Percentiles rank a stretch among this genome's conserved stretches.
phyloP scores from a whole-genome alignment of 2,888 invertebrate species.

The Eilema depressum region DNA sequence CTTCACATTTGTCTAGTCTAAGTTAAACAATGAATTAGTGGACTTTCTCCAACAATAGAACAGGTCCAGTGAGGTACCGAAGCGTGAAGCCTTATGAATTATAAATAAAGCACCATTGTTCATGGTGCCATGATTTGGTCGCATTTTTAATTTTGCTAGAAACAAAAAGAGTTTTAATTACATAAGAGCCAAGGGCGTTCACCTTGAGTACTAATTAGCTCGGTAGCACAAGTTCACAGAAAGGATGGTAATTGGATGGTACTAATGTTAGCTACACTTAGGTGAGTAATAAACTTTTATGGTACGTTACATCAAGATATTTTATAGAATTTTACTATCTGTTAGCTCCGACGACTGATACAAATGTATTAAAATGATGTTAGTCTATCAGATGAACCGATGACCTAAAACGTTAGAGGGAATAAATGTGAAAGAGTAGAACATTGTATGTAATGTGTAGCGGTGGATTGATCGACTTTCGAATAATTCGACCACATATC shows the following conservation, averaged over 20 bases:
- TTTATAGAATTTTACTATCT: slow-evolving; percentile 10
- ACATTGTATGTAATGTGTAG: no score
- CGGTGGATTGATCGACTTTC: not conserved
- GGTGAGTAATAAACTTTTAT: slow-evolving; percentile 32
- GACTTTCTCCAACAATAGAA: slow-evolving; percentile 53
- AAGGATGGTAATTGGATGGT: slow-evolving; percentile 50
- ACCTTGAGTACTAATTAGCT: slow-evolving; percentile 57
- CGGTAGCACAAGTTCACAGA: slow-evolving; percentile 41
- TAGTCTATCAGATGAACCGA: not conserved
- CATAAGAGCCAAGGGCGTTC: slow-evolving; percentile 54
- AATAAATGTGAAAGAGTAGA: not conserved
- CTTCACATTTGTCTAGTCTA: slow-evolving; percentile 47
- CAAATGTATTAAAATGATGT: not conserved
- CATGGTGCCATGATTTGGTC: slow-evolving; percentile 61
- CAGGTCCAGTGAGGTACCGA: slow-evolving; percentile 50
- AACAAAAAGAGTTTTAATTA: slow-evolving; percentile 59
- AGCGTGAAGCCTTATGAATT: slow-evolving; percentile 66
- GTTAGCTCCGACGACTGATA: not conserved
- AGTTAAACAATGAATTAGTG: slow-evolving; percentile 54
- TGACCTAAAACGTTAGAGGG: not conserved
- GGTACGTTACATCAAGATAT: slow-evolving; percentile 17
- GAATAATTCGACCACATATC: not conserved
- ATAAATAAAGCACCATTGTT: slow-evolving; percentile 61
- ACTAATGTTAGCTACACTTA: slow-evolving; percentile 26
- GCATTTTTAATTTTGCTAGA: slow-evolving; percentile 62